Evolutionary conservation across 2,888 invertebrate species (phyloP), one percentile per base, ranked within the genome.

Genomic region (Aphodius granarius): DNA sequence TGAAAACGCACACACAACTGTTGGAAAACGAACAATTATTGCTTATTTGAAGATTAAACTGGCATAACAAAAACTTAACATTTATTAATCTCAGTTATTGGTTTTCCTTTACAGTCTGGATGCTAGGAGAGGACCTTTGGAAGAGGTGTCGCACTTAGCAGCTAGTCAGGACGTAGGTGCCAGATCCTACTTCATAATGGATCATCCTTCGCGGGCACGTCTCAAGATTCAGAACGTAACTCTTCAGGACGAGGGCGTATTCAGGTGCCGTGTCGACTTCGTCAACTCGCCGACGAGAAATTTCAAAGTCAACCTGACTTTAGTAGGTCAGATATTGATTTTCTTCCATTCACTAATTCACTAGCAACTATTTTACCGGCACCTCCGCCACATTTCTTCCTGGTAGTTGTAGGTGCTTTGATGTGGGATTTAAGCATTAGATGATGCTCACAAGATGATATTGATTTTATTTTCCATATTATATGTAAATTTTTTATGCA

Each of bases 211-310:
- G 81, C 92, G 92, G 83, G 94, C 95, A 5, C 92, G 93, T 80
- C 89, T 95, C 66, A 92, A 92, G 80, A 92, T 95, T 80, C 91
- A 92, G 83, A 91, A 92, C 82, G 94, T 95, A 76, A 91, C 91
- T 75, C 86, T 89, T 66, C 90, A 91, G 21, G 96, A 97, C 83
- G 94, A 95, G 81, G 97, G 96, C 2, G 88, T 95, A 64, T 97
- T 95, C 86, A 90, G 97, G 75, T 97, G 97, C 86, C 90, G 97
- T 81, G 94, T 97, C 80, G 97, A 97, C 88, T 97, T 96, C 85
- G 91, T 94, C 78, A 94, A 96, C 86, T 94, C 95, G 0, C 96
- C 96, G 0, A 97, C 97, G 0, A 91, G 94, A 83, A 97, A 97
- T 87, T 95, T 94, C 84, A 91, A 92, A 83, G 93, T 96, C 83